phyloP scores from a whole-genome alignment of 2,113 vertebrate species.

The Chrysemys picta region DNA sequence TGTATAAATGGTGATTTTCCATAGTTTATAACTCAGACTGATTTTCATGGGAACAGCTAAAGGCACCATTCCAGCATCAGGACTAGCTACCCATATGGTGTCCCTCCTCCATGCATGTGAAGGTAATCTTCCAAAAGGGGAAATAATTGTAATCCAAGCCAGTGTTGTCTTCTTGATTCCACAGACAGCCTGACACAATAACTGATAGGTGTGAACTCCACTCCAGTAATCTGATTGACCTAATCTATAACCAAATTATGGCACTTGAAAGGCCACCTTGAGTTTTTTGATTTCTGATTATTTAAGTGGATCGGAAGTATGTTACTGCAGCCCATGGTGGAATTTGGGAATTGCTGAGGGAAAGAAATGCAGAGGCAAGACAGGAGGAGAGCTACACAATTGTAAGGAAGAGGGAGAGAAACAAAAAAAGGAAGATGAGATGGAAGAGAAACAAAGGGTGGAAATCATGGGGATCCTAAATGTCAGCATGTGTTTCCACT shows the following conservation, averaged over 20 bases:
- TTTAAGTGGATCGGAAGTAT: not conserved
- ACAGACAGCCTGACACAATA: accelerated
- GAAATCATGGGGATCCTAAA: not conserved
- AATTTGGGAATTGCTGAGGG: not conserved
- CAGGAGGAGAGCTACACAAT: not conserved
- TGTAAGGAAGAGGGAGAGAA: not conserved
- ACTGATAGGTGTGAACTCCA: not conserved
- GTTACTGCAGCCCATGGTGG: too few relatives aligned
- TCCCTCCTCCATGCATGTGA: not conserved
- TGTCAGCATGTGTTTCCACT: not conserved
- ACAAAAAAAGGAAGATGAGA: accelerated
- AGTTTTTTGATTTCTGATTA: not conserved
- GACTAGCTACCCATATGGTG: not conserved
- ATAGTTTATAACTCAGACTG: not conserved
- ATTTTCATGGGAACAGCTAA: not conserved
- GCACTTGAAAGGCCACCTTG: not conserved
- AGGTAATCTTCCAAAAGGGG: not conserved
- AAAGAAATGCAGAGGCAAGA: not conserved
- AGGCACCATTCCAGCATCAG: not conserved
- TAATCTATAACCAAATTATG: not conserved
- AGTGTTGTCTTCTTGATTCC: not conserved
- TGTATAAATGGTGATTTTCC: not conserved
- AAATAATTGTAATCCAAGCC: not conserved
- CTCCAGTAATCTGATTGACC: not conserved
- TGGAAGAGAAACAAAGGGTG: not conserved